A percentile compares a stretch with the other conserved stretches of the same genome.
These are phyloP conservation scores for Synaphobranchus kaupii DNA, from an alignment of 2,797 vertebrate species.

Conservation along the genomic window DNA sequence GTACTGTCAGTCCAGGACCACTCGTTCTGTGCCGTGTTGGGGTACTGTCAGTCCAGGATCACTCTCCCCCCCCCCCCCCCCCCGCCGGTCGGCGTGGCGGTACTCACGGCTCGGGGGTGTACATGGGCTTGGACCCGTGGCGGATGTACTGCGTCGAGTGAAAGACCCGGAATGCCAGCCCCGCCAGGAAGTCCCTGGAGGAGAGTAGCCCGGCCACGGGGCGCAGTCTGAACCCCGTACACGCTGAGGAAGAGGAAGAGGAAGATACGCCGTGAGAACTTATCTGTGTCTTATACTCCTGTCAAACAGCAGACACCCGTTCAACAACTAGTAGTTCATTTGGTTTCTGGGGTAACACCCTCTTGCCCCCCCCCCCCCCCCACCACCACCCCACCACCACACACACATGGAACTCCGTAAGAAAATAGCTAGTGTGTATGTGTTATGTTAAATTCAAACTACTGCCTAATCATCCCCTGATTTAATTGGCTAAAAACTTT, in stretches of 20 bases:
- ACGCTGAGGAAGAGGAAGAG: slow-evolving; percentile 69
- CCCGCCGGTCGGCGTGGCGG: rapidly evolving
- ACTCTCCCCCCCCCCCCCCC: not conserved
- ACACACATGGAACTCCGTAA: no score
- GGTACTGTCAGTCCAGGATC: no score
- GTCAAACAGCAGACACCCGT: no score
- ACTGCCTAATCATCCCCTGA: no score
- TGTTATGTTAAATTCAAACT: not conserved
- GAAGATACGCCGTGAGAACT: no score
- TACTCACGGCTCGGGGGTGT: slow-evolving; percentile 98
- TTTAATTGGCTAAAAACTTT: no score
- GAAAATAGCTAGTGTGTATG: not conserved
- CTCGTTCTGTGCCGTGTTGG: no score
- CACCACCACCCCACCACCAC: no score
- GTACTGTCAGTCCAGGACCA: not conserved
- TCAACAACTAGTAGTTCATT: no score
- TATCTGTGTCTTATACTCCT: not conserved
- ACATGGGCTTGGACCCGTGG: slow-evolving; percentile 89
- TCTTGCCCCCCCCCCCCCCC: no score
- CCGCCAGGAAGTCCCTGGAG: slow-evolving; percentile 93
- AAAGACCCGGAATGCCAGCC: slow-evolving; percentile 94
- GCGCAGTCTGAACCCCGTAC: slow-evolving; percentile 93
- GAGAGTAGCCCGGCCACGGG: slow-evolving; percentile 95
- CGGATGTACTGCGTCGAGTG: slow-evolving; percentile 99
- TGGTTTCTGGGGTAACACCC: no score